Evolutionary conservation across 2,797 vertebrate genomes (phyloP).

Genomic region (Falco cherrug): DNA sequence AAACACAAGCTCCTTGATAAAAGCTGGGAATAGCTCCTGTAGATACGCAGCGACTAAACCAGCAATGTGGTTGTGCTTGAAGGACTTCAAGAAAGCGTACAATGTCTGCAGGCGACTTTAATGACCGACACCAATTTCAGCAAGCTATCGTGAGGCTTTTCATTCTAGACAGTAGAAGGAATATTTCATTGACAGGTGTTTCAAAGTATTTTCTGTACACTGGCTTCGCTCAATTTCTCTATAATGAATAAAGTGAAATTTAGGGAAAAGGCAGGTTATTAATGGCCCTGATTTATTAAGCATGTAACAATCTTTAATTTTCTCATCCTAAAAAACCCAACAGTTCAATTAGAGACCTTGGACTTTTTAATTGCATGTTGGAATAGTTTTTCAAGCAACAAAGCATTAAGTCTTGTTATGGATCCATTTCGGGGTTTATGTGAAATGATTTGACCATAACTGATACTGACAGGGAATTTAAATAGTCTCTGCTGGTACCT

Average conservation of each 20-base stretch:
- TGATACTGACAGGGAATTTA: conserved; percentile 29
- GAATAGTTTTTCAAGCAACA: conserved; percentile 26
- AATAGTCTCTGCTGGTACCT: background rate
- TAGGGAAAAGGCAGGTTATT: background rate
- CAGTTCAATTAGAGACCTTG: background rate
- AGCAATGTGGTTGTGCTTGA: background rate
- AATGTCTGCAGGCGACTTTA: background rate
- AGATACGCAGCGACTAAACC: background rate
- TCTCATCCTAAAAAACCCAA: background rate
- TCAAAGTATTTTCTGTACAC: background rate
- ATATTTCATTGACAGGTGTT: conserved; percentile 71
- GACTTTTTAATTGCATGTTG: background rate
- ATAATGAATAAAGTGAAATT: background rate
- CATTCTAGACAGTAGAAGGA: conserved; percentile 77
- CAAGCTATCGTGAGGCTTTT: conserved; percentile 74
- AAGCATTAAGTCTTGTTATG: conserved; percentile 11
- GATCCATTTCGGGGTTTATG: conserved; percentile 25
- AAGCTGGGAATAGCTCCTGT: background rate
- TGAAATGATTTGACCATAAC: conserved; percentile 36
- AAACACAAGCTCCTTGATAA: background rate
- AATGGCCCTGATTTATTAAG: background rate
- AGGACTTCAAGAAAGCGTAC: background rate
- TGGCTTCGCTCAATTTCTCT: background rate
- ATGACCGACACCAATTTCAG: conserved; percentile 50
- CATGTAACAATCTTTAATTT: background rate